Conservation (phyloP, 2,888 invertebrate genomes). For the Dolichopus griseipennis region DNA sequence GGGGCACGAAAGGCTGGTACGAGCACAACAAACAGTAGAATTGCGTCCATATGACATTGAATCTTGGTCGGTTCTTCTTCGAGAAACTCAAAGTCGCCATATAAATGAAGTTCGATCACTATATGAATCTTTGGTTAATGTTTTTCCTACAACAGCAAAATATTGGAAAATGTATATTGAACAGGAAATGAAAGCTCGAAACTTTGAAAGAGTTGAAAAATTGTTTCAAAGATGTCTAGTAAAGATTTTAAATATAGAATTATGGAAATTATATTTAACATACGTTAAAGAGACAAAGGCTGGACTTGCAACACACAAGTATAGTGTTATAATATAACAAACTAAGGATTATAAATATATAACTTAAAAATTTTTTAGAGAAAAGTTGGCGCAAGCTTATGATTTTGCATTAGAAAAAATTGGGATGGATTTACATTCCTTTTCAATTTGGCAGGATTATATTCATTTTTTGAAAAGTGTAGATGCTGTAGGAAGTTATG, state of each 20-base stretch:
- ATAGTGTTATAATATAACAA: conserved; percentile 24
- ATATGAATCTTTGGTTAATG: conserved; percentile 88
- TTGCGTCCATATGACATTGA: conserved; percentile 90
- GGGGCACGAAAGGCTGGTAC: conserved; percentile 75
- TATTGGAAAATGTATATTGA: conserved; percentile 99
- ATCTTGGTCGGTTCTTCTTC: conserved; percentile 91
- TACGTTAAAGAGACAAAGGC: conserved; percentile 98
- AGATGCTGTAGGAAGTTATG: conserved; percentile 96
- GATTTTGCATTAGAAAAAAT: conserved; percentile 99
- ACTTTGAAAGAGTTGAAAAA: conserved; percentile 98
- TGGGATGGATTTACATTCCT: conserved; percentile 95
- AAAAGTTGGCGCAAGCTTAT: conserved; percentile 99
- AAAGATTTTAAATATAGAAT: conserved; percentile 96
- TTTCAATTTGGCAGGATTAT: conserved; percentile 96
- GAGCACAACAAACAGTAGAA: conserved; percentile 78
- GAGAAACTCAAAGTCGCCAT: conserved; percentile 82
- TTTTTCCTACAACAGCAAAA: conserved; percentile 92
- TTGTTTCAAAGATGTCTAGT: conserved; percentile 96
- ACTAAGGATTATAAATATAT: conserved; percentile 13
- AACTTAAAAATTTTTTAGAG: conserved; percentile 52
- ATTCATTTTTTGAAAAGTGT: conserved; percentile 91
- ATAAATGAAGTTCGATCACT: conserved; percentile 83
- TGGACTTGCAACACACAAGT: conserved; percentile 87
- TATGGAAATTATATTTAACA: conserved; percentile 95
- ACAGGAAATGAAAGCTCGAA: conserved; percentile 93